A percentile compares a stretch with the other conserved stretches of the same genome.
Evolutionary conservation across 92 coral and sea anemone genomes (phyloP).

Genomic region (Anthopleura xanthogrammica): DNA sequence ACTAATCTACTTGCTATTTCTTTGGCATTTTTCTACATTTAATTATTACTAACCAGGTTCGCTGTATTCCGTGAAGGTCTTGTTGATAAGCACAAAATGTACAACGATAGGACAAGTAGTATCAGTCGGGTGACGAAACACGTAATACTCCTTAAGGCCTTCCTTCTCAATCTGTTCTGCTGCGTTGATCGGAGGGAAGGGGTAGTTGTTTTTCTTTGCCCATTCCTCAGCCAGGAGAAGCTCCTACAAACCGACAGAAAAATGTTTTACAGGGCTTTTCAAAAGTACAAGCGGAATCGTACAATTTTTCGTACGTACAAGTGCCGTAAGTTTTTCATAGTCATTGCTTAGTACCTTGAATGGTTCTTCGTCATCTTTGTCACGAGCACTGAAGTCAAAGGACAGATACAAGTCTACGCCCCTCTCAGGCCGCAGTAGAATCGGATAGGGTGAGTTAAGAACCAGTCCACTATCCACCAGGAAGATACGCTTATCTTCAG

Average conservation of each 20-base stretch:
- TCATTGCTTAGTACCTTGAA: constrained; percentile 46
- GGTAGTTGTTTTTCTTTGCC: constrained; percentile 67
- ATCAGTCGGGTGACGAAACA: constrained; percentile 68
- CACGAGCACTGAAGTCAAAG: constrained; percentile 83
- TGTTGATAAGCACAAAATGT: constrained; percentile 79
- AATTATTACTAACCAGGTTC: constrained; percentile 61
- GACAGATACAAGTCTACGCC: constrained; percentile 76
- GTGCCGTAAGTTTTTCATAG: too few species aligned
- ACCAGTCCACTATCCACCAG: constrained; percentile 80
- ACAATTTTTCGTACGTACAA: too few species aligned
- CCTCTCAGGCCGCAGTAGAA: constrained; percentile 71
- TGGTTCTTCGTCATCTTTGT: constrained; percentile 61
- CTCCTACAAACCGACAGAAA: constrained; percentile 39
- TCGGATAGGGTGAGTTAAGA: constrained; percentile 84
- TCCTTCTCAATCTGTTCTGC: constrained; percentile 55
- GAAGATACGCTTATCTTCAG: constrained; percentile 56
- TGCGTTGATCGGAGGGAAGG: constrained; percentile 81
- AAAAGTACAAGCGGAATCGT: too few species aligned
- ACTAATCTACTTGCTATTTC: too few species aligned
- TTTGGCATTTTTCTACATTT: too few species aligned
- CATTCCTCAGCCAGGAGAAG: constrained; percentile 77
- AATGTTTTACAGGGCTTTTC: not conserved
- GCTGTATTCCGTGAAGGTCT: constrained; percentile 59
- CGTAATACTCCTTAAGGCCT: constrained; percentile 75
- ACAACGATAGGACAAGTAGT: constrained; percentile 70